phyloP scores from a whole-genome alignment of 1,140 invertebrate genomes.

The Drosophila sucinea region DNA sequence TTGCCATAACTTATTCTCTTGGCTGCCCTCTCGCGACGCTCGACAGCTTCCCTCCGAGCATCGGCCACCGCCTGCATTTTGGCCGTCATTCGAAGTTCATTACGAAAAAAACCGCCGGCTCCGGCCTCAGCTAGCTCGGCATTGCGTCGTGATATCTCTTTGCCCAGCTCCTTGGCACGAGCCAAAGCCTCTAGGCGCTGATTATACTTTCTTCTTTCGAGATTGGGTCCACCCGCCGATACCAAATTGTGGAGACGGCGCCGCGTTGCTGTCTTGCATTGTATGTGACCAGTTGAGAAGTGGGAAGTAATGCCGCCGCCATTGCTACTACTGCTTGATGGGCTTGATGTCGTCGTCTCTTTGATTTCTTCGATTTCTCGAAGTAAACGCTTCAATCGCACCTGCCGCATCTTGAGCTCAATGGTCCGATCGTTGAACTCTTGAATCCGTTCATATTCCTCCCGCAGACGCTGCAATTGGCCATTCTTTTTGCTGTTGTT shows the following conservation, averaged over 20 bases:
- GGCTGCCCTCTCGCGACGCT: slow-evolving; percentile 56
- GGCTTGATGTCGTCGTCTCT: slow-evolving; percentile 19
- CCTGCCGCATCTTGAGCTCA: slow-evolving; percentile 77
- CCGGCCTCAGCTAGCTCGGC: slow-evolving; percentile 46
- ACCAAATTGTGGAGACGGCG: background rate
- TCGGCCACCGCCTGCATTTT: slow-evolving; percentile 53
- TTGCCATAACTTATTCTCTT: slow-evolving; percentile 74
- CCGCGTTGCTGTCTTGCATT: background rate
- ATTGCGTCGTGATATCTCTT: slow-evolving; percentile 66
- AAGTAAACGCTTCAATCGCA: slow-evolving; percentile 71
- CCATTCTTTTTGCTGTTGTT: slow-evolving; percentile 71
- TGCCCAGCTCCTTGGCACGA: slow-evolving; percentile 60
- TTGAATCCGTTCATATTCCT: slow-evolving; percentile 75
- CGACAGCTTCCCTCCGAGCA: slow-evolving; percentile 41
- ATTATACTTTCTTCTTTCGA: slow-evolving; percentile 34
- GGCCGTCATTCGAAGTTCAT: slow-evolving; percentile 39
- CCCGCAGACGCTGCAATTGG: slow-evolving; percentile 64
- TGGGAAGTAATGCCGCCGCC: background rate
- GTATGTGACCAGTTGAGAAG: too few species aligned
- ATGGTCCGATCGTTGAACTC: slow-evolving; percentile 76
- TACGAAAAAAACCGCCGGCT: slow-evolving; percentile 27
- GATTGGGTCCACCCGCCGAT: background rate
- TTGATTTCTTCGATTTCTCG: slow-evolving; percentile 76
- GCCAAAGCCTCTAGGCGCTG: slow-evolving; percentile 52
- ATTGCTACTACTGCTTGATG: background rate